These are phyloP conservation scores for Globia sparganii DNA, from an alignment of 2,888 invertebrate species.

Conservation along the genomic window DNA sequence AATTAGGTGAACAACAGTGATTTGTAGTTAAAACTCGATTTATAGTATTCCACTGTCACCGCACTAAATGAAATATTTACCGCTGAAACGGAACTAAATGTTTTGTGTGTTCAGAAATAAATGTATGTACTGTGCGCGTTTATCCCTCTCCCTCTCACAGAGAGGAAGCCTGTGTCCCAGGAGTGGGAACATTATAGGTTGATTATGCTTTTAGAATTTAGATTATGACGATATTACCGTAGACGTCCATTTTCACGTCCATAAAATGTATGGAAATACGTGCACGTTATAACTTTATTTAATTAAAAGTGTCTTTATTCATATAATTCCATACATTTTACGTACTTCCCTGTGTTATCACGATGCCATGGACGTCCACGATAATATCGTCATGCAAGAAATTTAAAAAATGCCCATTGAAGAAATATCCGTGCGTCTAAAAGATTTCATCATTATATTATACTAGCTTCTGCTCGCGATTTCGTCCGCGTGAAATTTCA, in stretches of 20 bases:
- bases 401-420: background rate
- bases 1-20: constrained; percentile 73
- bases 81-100: background rate
- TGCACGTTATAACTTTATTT: no score
- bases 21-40: constrained; percentile 72
- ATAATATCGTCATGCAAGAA: background rate
- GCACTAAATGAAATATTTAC: constrained; percentile 49
- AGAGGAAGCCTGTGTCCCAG: no score
- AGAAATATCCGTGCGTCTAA: background rate
- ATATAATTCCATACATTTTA: background rate
- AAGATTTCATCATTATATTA: fast-evolving
- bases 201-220: no score
- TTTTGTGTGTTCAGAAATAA: background rate
- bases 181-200: no score
- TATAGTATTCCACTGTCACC: constrained; percentile 70
- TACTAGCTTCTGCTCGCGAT: no score
- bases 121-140: background rate
- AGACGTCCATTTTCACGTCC: no score
- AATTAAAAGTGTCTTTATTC: no score
- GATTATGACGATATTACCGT: no score
- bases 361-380: background rate
- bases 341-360: background rate
- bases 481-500: no score
- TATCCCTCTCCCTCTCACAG: no score
- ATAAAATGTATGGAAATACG: no score